phyloP scores from a whole-genome alignment of 2,797 vertebrate genomes.

The Enteromius afrohamiltoni region DNA sequence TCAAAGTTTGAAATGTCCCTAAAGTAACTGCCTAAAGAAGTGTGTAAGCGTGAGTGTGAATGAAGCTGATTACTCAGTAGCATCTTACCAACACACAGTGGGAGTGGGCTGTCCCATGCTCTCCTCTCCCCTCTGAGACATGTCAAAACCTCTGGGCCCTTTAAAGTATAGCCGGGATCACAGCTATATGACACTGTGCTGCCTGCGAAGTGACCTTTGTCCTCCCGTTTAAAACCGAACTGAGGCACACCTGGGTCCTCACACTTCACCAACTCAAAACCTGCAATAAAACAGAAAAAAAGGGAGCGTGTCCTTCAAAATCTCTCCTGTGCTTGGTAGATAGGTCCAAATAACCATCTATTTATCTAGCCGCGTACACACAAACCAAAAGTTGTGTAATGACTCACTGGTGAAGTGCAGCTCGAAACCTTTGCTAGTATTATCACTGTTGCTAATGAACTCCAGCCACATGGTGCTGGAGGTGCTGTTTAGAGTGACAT shows the following conservation, averaged over 20 bases:
- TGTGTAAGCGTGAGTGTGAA: not conserved
- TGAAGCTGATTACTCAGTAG: not conserved
- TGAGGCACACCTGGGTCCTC: slow-evolving; percentile 94
- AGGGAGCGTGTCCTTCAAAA: slow-evolving; percentile 75
- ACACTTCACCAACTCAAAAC: slow-evolving; percentile 96
- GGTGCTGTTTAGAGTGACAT: slow-evolving; percentile 91
- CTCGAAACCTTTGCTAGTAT: slow-evolving; percentile 95
- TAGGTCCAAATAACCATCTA: not conserved
- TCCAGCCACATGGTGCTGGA: slow-evolving; percentile 98
- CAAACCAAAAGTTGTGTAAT: not conserved
- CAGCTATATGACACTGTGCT: slow-evolving; percentile 92
- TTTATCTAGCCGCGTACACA: not conserved
- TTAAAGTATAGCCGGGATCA: slow-evolving; percentile 90
- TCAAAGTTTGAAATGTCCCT: not conserved
- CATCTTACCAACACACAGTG: slow-evolving; percentile 89
- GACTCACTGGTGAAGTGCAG: slow-evolving; percentile 95
- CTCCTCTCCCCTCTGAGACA: slow-evolving; percentile 94
- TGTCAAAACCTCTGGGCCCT: slow-evolving; percentile 83
- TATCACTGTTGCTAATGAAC: slow-evolving; percentile 88
- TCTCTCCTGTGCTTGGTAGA: slow-evolving; percentile 68
- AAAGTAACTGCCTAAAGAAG: not conserved
- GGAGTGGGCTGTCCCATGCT: slow-evolving; percentile 92
- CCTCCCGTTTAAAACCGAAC: slow-evolving; percentile 93
- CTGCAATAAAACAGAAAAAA: slow-evolving; percentile 68
- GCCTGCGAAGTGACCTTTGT: slow-evolving; percentile 95